Percentiles rank a stretch among this genome's conserved stretches.
Conservation (phyloP, 2,113 vertebrate genomes). For the Xiphophorus maculatus region DNA sequence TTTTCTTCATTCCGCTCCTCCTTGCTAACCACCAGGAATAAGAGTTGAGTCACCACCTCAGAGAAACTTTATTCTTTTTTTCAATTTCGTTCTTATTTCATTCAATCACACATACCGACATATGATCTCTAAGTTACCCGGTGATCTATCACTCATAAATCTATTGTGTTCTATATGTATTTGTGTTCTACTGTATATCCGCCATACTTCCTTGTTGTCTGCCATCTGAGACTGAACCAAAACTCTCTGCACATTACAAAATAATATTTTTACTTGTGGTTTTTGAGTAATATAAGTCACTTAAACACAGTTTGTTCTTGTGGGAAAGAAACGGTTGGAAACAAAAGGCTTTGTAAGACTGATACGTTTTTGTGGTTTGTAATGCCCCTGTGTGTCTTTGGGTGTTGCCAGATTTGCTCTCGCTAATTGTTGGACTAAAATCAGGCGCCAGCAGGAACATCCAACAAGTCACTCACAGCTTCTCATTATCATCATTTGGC, state of each 20-base stretch:
- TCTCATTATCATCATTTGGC: conserved; percentile 64
- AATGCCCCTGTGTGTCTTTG: conserved; percentile 27
- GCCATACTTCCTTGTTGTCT: conserved; percentile 22
- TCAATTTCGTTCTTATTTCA: conserved; percentile 18
- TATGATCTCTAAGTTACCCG: conserved; percentile 31
- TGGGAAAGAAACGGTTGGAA: conserved; percentile 26
- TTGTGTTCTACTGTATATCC: conserved; percentile 15
- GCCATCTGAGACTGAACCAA: conserved; percentile 20
- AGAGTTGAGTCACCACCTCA: conserved; percentile 27
- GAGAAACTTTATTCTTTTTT: conserved; percentile 13
- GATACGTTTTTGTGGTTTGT: conserved; percentile 30
- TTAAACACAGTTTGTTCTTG: conserved; percentile 21
- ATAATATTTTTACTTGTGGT: conserved; percentile 33
- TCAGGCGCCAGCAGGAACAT: conserved; percentile 33
- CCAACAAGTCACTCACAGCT: conserved; percentile 39
- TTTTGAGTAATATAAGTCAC: conserved; percentile 14
- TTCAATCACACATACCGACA: conserved; percentile 2
- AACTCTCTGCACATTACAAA: conserved; percentile 18
- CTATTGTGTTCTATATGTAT: conserved; percentile 6
- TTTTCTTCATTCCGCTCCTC: conserved; percentile 8
- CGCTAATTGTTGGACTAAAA: conserved; percentile 37
- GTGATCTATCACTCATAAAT: conserved; percentile 19
- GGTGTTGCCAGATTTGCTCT: conserved; percentile 31
- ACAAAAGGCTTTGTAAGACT: conserved; percentile 32
- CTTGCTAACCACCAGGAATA: conserved; percentile 18